A percentile compares a stretch with the other conserved stretches of the same genome.
Conservation (phyloP, 2,113 vertebrate species). For the Sylvicapra grimmia region DNA sequence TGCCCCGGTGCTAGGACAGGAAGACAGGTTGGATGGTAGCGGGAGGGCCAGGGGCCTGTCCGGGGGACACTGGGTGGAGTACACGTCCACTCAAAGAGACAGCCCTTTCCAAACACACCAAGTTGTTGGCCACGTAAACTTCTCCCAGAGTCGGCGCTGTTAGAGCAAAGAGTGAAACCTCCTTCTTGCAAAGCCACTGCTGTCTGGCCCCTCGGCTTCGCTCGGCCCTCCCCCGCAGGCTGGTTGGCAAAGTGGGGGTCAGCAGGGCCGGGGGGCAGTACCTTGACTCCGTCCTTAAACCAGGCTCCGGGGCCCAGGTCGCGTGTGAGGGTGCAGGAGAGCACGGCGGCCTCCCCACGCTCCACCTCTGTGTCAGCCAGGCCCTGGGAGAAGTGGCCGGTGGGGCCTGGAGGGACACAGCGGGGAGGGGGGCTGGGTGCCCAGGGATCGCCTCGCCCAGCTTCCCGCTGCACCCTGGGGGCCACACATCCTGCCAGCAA, state of each 20-base stretch:
- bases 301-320: constrained; percentile 81
- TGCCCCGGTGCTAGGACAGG: neutral
- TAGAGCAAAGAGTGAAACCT: neutral
- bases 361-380: constrained; percentile 78
- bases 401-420: constrained; percentile 71
- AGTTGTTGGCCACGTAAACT: neutral
- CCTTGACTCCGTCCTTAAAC: constrained; percentile 89
- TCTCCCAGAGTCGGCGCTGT: neutral
- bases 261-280: constrained; percentile 31
- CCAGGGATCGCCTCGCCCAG: neutral
- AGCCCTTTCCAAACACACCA: neutral
- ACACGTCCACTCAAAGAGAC: neutral
- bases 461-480: neutral
- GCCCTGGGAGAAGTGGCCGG: constrained; percentile 79
- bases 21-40: neutral
- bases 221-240: accelerated
- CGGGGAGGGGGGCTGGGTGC: too few species aligned
- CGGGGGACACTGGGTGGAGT: too few species aligned
- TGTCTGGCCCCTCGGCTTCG: neutral
- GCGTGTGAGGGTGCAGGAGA: constrained; percentile 83
- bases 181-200: neutral
- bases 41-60: neutral
- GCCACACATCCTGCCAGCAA: neutral
- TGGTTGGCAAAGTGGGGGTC: neutral
- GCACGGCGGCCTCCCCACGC: constrained; percentile 77